Conservation (phyloP, 2,888 invertebrate genomes). For the Cephalotes varians region DNA sequence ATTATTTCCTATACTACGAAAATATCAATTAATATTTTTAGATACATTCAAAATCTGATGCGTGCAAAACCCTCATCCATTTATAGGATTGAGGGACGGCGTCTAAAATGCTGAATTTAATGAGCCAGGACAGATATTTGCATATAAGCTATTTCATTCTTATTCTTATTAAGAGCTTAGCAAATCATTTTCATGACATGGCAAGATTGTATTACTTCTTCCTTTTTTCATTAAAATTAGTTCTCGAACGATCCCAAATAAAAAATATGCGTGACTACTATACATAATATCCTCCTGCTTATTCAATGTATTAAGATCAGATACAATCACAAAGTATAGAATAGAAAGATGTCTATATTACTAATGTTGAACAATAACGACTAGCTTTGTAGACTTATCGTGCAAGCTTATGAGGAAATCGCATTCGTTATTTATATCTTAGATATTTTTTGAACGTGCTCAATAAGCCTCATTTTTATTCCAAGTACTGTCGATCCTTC, state of each 20-base stretch:
- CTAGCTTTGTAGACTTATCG: background rate
- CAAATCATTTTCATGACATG: background rate
- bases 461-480: constrained; percentile 15
- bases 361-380: background rate
- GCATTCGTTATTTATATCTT: background rate
- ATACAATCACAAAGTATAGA: background rate
- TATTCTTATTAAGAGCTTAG: background rate
- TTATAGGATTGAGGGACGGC: background rate
- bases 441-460: background rate
- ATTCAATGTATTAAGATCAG: too few relatives aligned
- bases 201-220: background rate
- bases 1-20: background rate
- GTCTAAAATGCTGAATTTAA: constrained; percentile 21
- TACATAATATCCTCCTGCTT: background rate
- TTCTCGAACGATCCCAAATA: background rate
- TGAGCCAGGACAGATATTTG: background rate
- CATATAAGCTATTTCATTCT: constrained; percentile 21
- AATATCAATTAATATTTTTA: constrained; percentile 1
- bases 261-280: background rate
- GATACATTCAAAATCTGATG: background rate
- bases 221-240: constrained; percentile 13
- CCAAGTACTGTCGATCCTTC: background rate
- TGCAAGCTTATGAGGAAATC: background rate
- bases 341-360: background rate
- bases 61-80: background rate